Evolutionary conservation across 2,888 invertebrate genomes (phyloP), one percentile per base, ranked within the genome.

Genomic region (Scaptomyza flava): DNA sequence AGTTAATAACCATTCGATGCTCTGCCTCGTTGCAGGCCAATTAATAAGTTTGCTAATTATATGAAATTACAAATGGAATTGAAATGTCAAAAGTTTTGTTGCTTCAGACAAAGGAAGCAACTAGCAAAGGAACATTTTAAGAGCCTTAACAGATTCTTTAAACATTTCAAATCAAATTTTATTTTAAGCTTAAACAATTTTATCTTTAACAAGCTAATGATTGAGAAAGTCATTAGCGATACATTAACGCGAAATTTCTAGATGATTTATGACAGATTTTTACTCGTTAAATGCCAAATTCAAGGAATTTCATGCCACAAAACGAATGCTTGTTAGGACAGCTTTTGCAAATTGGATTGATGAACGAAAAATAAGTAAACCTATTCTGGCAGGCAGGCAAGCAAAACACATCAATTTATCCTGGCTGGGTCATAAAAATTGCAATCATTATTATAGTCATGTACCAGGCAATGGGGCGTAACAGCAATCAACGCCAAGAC

Each of bases 401-500:
- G 30, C 36, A 51, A 33, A 50, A 51, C 48, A 62, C 69, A 73
- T 56, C 73, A 72, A 81, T 87, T 82, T 81, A 78, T 76, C 69
- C 72, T 68, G 65, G 48, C 64, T 62, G 11, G 66, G 71, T 68
- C 77, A 79, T 82, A 87, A 87, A 87, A 83, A 87, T 68, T 53
- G 72, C 73, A 81, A 87, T 85, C 86, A 87, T 82, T 87, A 82
- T 82, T 82, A 83, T 75, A 81, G 79, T 70, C 82, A 81, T 85
- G 88, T 85, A 68, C 87, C 81, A 81, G 86, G 82, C 88, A 85
- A 82, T 79, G 82, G 88, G 82, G 82, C 88, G 88, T 87, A 77
- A 87, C 82, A 72, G 86, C 88, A 82, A 82, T 82, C 82, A 82
- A 82, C 82, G 82, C 88, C 77, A 78, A 73, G 82, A 79, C 73